Evolutionary conservation across 2,888 invertebrate species (phyloP), one percentile per base, ranked within the genome.

Genomic region (Drosophila monieri): DNA sequence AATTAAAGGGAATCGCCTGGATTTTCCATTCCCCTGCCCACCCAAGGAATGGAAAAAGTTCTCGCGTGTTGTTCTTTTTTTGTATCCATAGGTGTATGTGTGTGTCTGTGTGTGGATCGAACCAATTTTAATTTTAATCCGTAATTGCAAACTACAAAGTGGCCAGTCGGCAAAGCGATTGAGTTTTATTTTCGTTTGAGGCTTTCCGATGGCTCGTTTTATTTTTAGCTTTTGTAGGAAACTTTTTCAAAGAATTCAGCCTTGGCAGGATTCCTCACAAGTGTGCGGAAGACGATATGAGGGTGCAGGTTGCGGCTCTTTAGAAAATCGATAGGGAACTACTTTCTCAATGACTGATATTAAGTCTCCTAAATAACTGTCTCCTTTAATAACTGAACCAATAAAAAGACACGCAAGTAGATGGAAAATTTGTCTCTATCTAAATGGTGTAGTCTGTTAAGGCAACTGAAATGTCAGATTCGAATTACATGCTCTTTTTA

Each of bases 101-200:
- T 44, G 41, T 41, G 25, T 43, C 48, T 57, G 51, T 57, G 3
- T 27, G 48, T 54, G 46, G 23, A 52, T 55, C 53, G 53, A 52
- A 70, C 62, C 76, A 76, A 74, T 83, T 83, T 83, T 76, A 76
- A 83, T 83, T 85, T 74, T 61, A 66, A 68, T 61, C 57, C 57
- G 62, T 74, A 83, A 83, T 78, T 83, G 75, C 60, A 56, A 62
- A 62, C 71, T 76, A 70, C 61, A 85, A 80, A 80, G 54, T 76
- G 74, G 73, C 72, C 70, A 53, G n/a, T 67, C 54, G 53, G 66
- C 39, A 57, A 68, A 43, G 64, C 67, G 55, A 52, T 69, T 59
- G 49, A 43, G 32, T 64, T 67, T 66, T 58, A 73, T 66, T 59
- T 67, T 67, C 30, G 49, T 12, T 39, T 18, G 9, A 23, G 23